Evolutionary conservation across 1,140 invertebrate genomes (phyloP), one percentile per base, ranked within the genome.

Genomic region (Diachasmimorpha longicaudata): DNA sequence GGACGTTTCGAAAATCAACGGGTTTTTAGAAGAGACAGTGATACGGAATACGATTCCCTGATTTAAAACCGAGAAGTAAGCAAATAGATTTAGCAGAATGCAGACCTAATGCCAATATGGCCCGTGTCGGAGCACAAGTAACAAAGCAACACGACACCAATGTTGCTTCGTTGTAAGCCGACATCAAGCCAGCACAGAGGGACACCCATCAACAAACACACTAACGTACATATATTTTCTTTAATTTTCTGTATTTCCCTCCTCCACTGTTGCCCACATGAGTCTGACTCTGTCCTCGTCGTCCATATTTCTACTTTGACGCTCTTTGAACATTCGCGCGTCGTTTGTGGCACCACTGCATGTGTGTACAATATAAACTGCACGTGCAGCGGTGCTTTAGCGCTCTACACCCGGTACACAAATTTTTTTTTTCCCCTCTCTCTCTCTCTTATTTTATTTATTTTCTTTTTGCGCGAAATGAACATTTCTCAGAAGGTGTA

Each of bases 11-110:
- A 23, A 25, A 55, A n/a, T 19, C 39, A 6, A 55, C 19, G 19
- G 25, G 58, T 63, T 23, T 25, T 63, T 63, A 25, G 19, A 63
- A 25, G 19, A 25, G 58, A 21, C 13, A 44, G 48, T 69, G 67
- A 69, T 69, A 39, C 44, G 67, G 66, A 75, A 66, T 39, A 39
- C 66, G 67, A 70, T 70, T 55, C 48, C n/a, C 4, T 44, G 23
- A 25, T 19, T 25, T 36, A 19, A 46, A 44, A 44, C 23, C 66
- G 23, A 36, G 37, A 44, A 70, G 69, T 71, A 77, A 77, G 74
- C 67, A 74, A 68, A 63, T 63, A 63, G 63, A 77, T 78, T 83
- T 83, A 80, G 67, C 79, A 78, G 80, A 83, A 84, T 79, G 75
- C 76, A 75, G 75, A 63, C 58, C 58, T 44, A 46, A 73, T 36